phyloP scores from a whole-genome alignment of 2,888 invertebrate genomes.

The Scaeva pyrastri region DNA sequence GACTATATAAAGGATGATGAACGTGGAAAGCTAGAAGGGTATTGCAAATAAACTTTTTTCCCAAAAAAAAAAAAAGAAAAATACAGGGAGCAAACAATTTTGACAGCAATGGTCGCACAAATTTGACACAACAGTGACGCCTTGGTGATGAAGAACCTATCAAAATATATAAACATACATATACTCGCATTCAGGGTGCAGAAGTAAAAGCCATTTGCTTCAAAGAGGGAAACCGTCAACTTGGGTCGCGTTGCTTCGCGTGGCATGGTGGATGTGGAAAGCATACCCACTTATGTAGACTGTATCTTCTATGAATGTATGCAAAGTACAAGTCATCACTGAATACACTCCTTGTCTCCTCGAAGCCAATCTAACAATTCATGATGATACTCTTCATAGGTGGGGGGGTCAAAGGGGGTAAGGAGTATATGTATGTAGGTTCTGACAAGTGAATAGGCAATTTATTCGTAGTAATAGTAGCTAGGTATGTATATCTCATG shows the following conservation, averaged over 20 bases:
- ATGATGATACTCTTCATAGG: constrained; percentile 18
- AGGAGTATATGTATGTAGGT: constrained; percentile 7
- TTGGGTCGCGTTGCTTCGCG: too few species aligned
- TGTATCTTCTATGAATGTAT: neutral
- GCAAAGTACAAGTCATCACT: neutral
- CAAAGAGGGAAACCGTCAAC: constrained; percentile 15
- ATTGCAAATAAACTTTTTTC: constrained; percentile 8
- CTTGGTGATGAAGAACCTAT: too few species aligned
- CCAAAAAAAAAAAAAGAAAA: neutral
- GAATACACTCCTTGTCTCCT: neutral
- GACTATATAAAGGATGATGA: constrained; percentile 2
- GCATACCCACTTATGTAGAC: neutral
- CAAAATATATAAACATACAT: too few species aligned
- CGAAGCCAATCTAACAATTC: constrained; percentile 58
- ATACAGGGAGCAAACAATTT: constrained; percentile 9
- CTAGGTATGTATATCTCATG: constrained; percentile 32
- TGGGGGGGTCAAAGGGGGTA: neutral
- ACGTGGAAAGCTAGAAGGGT: neutral
- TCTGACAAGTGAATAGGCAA: constrained; percentile 46
- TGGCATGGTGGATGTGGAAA: neutral
- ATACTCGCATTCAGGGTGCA: neutral
- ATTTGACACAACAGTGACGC: constrained; percentile 50
- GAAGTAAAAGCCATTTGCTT: neutral
- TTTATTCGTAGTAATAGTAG: constrained; percentile 34
- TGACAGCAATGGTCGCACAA: constrained; percentile 46